These are phyloP conservation scores for Myotis daubentonii DNA, from an alignment of 2,797 vertebrate genomes.

Conservation along the genomic window DNA sequence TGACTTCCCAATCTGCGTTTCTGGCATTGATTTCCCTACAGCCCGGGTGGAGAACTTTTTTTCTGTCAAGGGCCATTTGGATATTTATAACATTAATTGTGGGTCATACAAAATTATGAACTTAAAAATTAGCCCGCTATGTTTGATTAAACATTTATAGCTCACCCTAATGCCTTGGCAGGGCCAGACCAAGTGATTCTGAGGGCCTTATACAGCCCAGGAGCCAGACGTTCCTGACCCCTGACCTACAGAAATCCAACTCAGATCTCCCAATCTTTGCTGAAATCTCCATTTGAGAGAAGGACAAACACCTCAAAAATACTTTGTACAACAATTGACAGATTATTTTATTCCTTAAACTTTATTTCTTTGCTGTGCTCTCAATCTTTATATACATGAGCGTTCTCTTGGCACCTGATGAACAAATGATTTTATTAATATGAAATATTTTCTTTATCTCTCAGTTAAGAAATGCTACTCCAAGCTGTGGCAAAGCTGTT, in stretches of 20 bases:
- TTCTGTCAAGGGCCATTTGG: no score
- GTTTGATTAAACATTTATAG: no score
- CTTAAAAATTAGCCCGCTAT: no score
- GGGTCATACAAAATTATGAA: no score
- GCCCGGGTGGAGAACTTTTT: no score
- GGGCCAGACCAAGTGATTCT: no score
- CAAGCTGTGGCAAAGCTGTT: neutral
- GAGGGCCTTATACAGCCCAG: no score
- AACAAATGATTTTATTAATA: neutral
- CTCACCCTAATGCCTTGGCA: no score
- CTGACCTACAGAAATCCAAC: neutral
- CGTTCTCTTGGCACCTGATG: neutral
- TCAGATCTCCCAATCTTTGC: neutral
- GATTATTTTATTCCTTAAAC: neutral
- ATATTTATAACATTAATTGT: no score
- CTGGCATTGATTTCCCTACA: neutral
- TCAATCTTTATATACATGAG: neutral
- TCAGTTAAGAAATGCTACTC: neutral
- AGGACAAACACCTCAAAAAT: neutral
- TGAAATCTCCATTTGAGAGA: neutral
- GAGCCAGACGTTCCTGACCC: no score
- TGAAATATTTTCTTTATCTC: neutral
- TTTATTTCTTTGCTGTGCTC: neutral
- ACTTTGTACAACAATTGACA: neutral
- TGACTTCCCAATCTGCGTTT: neutral